Percentiles rank a stretch among this genome's conserved stretches.
Conservation (phyloP, 2,113 vertebrate genomes). For the Hyla sarda region DNA sequence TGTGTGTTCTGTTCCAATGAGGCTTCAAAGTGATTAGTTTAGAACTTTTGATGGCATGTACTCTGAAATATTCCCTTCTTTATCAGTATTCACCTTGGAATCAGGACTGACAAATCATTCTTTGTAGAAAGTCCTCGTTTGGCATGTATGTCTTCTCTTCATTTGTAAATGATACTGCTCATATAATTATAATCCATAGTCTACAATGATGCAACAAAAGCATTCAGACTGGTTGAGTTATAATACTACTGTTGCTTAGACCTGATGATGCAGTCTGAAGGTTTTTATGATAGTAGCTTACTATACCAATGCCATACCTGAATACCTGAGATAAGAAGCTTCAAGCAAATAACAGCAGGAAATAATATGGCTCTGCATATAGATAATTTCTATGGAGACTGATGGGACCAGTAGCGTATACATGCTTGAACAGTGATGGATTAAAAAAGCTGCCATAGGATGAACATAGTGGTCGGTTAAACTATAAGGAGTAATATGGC, state of each 20-base stretch:
- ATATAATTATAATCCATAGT: not conserved
- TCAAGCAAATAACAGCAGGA: not conserved
- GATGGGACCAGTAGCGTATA: not conserved
- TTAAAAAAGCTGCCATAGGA: not conserved
- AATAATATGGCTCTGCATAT: not conserved
- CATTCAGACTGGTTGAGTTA: not conserved
- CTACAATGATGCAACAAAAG: not conserved
- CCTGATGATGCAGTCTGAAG: not conserved
- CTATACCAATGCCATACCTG: not conserved
- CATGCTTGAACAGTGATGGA: not conserved
- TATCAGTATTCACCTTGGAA: too few relatives aligned
- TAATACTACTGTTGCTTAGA: not conserved
- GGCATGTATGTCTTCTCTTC: too few relatives aligned
- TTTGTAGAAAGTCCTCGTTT: too few relatives aligned
- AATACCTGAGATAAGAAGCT: constrained; percentile 6
- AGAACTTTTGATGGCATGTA: too few relatives aligned
- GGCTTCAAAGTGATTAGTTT: too few relatives aligned
- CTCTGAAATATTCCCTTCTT: too few relatives aligned
- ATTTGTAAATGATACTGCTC: too few relatives aligned
- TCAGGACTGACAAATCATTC: too few relatives aligned
- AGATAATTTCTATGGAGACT: constrained; percentile 20
- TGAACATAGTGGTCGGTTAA: not conserved
- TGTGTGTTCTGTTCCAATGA: too few relatives aligned
- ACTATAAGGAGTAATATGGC: not conserved
- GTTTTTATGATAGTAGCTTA: not conserved